Percentiles rank a stretch among this genome's conserved stretches.
phyloP scores from a whole-genome alignment of 2,113 vertebrate genomes.

The Lophius piscatorius region DNA sequence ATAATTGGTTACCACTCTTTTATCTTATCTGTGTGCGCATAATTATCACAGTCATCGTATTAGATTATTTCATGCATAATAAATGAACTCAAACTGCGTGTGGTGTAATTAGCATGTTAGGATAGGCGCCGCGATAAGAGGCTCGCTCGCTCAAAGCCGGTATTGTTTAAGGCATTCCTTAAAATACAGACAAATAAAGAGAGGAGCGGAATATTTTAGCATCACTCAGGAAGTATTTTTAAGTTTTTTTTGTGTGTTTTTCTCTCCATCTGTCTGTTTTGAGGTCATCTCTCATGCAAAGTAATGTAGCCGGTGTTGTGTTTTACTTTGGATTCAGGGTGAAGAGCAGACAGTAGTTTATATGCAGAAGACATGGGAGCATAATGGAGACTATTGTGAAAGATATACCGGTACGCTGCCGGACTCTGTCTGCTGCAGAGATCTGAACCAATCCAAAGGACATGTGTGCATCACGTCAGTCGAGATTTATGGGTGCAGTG shows the following conservation, averaged over 20 bases:
- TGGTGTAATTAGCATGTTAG: slow-evolving; percentile 77
- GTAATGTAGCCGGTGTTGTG: not conserved
- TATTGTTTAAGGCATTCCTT: slow-evolving; percentile 61
- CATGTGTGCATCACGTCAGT: slow-evolving; percentile 46
- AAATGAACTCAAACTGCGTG: slow-evolving; percentile 78
- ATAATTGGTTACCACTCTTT: slow-evolving; percentile 79
- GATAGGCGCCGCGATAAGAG: slow-evolving; percentile 66
- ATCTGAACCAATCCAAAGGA: slow-evolving; percentile 33
- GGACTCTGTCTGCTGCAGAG: slow-evolving; percentile 42
- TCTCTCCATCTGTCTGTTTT: not conserved
- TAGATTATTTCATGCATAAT: slow-evolving; percentile 81
- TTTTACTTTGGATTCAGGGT: slow-evolving; percentile 9
- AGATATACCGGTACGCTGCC: slow-evolving; percentile 11
- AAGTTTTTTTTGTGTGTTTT: not conserved
- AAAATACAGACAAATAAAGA: slow-evolving; percentile 47
- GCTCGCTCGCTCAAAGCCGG: slow-evolving; percentile 36
- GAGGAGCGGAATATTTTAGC: not conserved
- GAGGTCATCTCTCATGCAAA: not conserved
- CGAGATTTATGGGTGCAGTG: too few relatives aligned
- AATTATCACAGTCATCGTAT: slow-evolving; percentile 80
- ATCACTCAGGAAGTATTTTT: not conserved
- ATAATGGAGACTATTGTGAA: slow-evolving; percentile 40
- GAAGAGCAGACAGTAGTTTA: slow-evolving; percentile 12
- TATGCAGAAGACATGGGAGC: slow-evolving; percentile 22
- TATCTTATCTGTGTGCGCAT: slow-evolving; percentile 78